phyloP scores from a whole-genome alignment of 1,140 invertebrate species.

The Probaryconus sp. region DNA sequence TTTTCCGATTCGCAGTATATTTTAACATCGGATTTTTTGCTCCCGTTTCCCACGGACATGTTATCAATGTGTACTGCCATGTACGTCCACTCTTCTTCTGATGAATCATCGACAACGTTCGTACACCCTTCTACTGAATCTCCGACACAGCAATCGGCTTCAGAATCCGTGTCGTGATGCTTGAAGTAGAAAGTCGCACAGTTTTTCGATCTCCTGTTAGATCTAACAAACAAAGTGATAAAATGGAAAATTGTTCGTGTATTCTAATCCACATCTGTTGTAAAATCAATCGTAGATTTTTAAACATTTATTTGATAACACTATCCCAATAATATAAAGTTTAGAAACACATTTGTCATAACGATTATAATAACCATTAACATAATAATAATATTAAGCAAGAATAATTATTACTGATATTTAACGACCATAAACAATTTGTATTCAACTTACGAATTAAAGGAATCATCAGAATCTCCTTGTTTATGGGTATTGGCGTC shows the following conservation, averaged over 20 bases:
- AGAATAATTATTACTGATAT: too few species aligned
- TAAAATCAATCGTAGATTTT: too few species aligned
- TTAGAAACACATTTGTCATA: too few species aligned
- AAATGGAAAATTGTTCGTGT: slow-evolving; percentile 18
- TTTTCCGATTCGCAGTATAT: slow-evolving; percentile 69
- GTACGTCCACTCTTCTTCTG: slow-evolving; percentile 86
- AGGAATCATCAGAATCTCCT: slow-evolving; percentile 67
- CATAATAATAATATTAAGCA: too few species aligned
- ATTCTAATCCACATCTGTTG: too few species aligned
- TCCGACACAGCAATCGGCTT: slow-evolving; percentile 73
- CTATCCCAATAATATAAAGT: too few species aligned
- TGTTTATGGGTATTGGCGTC: slow-evolving; percentile 57
- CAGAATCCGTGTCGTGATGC: slow-evolving; percentile 90
- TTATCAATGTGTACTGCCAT: slow-evolving; percentile 74
- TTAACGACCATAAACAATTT: too few species aligned
- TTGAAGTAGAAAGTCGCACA: slow-evolving; percentile 90
- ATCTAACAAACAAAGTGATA: slow-evolving; percentile 70
- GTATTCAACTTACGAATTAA: slow-evolving; percentile 70
- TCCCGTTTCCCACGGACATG: slow-evolving; percentile 50
- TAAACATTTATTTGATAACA: too few species aligned
- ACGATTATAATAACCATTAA: too few species aligned
- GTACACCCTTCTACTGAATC: slow-evolving; percentile 56
- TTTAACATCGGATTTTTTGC: slow-evolving; percentile 64
- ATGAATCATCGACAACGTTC: slow-evolving; percentile 80
- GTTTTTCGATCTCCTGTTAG: slow-evolving; percentile 87